A percentile compares a stretch with the other conserved stretches of the same genome.
phyloP scores from a whole-genome alignment of 2,888 invertebrate species.

The Geotrupes spiniger region DNA sequence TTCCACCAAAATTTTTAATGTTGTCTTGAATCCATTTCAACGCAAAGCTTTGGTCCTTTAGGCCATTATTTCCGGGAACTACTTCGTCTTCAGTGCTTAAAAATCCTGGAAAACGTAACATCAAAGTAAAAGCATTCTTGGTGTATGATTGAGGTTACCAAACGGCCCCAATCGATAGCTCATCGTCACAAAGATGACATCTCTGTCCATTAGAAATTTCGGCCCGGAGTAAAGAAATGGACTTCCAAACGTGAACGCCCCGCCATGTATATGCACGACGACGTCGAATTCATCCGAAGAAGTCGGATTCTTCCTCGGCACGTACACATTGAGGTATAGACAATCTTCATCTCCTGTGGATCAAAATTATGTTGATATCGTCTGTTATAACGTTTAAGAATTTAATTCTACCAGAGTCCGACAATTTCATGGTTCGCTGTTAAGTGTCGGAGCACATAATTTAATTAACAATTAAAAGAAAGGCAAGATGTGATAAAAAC shows the following conservation, averaged over 20 bases:
- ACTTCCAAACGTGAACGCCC: slow-evolving; percentile 49
- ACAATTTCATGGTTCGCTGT: too few species aligned
- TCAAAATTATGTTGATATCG: too few species aligned
- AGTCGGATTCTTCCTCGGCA: slow-evolving; percentile 52
- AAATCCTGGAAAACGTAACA: slow-evolving; percentile 54
- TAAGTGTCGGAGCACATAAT: too few species aligned
- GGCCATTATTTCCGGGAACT: slow-evolving; percentile 59
- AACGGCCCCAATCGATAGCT: slow-evolving; percentile 39
- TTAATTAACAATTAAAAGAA: too few species aligned
- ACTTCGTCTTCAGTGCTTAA: slow-evolving; percentile 62
- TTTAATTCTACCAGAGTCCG: too few species aligned
- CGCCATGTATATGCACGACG: slow-evolving; percentile 52
- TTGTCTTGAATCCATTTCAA: slow-evolving; percentile 65
- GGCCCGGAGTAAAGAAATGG: slow-evolving; percentile 46
- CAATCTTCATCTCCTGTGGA: slow-evolving; percentile 64
- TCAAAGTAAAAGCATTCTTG: too few species aligned
- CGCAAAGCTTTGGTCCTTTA: slow-evolving; percentile 68
- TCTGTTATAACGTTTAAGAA: too few species aligned
- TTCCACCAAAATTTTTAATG: slow-evolving; percentile 65
- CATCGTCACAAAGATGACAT: slow-evolving; percentile 41
- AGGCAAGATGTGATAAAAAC: too few species aligned
- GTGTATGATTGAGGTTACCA: slow-evolving; percentile 38
- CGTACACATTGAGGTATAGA: slow-evolving; percentile 61
- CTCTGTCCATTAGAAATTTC: slow-evolving; percentile 46
- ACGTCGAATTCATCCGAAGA: slow-evolving; percentile 43